A percentile compares a stretch with the other conserved stretches of the same genome.
Evolutionary conservation across 2,797 vertebrate genomes (phyloP).

Genomic region (Yasuhikotakia modesta): DNA sequence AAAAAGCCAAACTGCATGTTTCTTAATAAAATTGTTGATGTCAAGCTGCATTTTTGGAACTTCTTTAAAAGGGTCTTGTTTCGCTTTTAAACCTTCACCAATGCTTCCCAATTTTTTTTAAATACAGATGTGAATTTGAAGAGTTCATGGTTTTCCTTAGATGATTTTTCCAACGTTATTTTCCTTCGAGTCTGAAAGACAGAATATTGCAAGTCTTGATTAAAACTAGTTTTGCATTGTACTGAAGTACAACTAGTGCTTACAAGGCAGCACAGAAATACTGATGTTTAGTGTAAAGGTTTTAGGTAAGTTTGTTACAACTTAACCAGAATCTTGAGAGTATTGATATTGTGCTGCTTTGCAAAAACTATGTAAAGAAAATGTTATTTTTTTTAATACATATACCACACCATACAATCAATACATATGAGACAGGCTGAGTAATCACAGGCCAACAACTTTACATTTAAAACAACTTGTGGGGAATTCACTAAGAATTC

Average conservation of each 20-base stretch:
- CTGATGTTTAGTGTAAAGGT: background rate
- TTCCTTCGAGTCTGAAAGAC: slow-evolving; percentile 48
- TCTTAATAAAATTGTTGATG: slow-evolving; percentile 56
- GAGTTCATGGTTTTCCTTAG: slow-evolving; percentile 54
- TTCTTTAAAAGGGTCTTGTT: background rate
- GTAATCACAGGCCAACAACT: background rate
- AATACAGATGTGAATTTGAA: slow-evolving; percentile 56
- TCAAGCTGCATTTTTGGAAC: slow-evolving; percentile 1
- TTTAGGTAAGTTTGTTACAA: background rate
- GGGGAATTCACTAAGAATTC: background rate
- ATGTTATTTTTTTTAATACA: too few species aligned
- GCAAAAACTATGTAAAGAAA: too few species aligned
- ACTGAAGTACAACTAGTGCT: background rate
- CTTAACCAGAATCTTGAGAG: background rate
- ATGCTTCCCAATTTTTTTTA: slow-evolving; percentile 56
- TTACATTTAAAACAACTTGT: slow-evolving; percentile 2
- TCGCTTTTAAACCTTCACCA: slow-evolving; percentile 20
- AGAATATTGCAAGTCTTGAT: slow-evolving; percentile 8
- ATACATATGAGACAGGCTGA: background rate
- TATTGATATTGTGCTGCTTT: background rate
- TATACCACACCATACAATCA: too few species aligned
- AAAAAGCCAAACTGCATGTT: slow-evolving; percentile 60
- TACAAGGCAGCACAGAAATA: background rate
- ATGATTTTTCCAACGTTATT: slow-evolving; percentile 39
- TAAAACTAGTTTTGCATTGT: background rate